Evolutionary conservation across 2,797 vertebrate species (phyloP).

Genomic region (Parauchenoglanis punctatus): DNA sequence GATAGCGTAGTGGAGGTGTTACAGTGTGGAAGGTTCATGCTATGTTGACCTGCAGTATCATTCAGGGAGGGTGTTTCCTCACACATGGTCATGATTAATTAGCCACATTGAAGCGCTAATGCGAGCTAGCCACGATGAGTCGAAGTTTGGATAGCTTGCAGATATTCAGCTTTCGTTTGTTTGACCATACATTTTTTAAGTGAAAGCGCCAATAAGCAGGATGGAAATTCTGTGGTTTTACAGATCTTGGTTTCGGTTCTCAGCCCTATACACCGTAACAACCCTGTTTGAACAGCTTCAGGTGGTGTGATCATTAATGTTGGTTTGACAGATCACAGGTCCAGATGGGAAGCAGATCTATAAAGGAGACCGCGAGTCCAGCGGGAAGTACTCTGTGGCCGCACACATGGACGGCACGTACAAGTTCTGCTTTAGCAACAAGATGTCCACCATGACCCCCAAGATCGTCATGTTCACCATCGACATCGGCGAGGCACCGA

Average conservation of each 20-base stretch:
- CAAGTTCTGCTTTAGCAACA: slow-evolving; percentile 98
- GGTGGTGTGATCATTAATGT: neutral
- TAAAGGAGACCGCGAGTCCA: slow-evolving; percentile 96
- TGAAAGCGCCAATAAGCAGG: no score
- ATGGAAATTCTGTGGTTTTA: no score
- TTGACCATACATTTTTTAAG: no score
- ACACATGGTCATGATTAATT: no score
- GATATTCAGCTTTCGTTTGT: no score
- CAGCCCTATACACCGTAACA: neutral
- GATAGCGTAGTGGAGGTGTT: neutral
- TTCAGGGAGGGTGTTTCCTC: neutral
- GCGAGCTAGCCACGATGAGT: no score
- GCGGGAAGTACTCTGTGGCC: slow-evolving; percentile 95
- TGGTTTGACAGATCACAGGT: slow-evolving; percentile 86
- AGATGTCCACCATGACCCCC: slow-evolving; percentile 99
- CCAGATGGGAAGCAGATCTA: slow-evolving; percentile 96
- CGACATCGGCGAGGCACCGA: slow-evolving; percentile 95
- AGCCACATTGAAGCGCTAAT: no score
- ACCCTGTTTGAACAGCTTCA: neutral
- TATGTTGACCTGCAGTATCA: neutral
- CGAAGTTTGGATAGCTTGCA: no score
- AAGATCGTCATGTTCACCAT: slow-evolving; percentile 99
- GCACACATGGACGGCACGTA: slow-evolving; percentile 98
- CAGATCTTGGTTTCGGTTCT: no score
- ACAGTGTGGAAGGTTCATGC: neutral